A percentile compares a stretch with the other conserved stretches of the same genome.
phyloP scores from a whole-genome alignment of 2,797 vertebrate genomes.

The Amblyopsis hoosieri region DNA sequence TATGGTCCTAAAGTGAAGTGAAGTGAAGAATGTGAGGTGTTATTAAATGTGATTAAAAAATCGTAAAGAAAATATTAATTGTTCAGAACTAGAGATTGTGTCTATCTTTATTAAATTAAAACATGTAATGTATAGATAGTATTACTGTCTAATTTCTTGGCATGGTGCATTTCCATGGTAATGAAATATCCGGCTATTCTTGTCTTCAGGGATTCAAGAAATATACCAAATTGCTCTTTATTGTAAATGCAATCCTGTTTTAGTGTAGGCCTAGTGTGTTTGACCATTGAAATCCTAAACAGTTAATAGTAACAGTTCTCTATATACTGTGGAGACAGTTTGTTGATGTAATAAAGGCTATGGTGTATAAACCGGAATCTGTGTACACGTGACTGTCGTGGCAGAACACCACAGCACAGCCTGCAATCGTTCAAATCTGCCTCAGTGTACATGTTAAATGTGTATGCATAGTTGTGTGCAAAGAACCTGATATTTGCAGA shows the following conservation, averaged over 20 bases:
- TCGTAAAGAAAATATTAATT: background rate
- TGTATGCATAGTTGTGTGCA: conserved; percentile 32
- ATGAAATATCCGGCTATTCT: background rate
- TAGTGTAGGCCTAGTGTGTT: background rate
- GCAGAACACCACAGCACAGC: conserved; percentile 12
- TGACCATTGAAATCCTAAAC: background rate
- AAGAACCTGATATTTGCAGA: conserved; percentile 26
- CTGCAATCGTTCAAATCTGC: conserved; percentile 26
- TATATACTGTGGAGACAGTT: conserved; percentile 33
- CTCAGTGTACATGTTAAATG: conserved; percentile 39
- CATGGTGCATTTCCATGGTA: background rate
- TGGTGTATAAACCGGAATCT: conserved; percentile 24
- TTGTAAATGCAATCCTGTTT: conserved; percentile 10
- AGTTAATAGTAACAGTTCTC: conserved; percentile 19
- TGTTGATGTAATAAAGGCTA: conserved; percentile 37
- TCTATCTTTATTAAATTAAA: background rate
- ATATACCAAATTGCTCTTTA: background rate
- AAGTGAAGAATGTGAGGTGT: background rate
- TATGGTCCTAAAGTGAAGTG: background rate
- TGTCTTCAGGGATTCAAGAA: background rate
- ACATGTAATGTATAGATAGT: background rate
- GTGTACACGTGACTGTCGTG: conserved; percentile 26
- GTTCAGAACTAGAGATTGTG: background rate
- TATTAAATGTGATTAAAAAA: no score
- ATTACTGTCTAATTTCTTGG: background rate